Percentiles rank a stretch among this genome's conserved stretches.
These are phyloP conservation scores for Tokudaia tokunoshimensis DNA, from an alignment of 2,797 vertebrate species.

Conservation along the genomic window DNA sequence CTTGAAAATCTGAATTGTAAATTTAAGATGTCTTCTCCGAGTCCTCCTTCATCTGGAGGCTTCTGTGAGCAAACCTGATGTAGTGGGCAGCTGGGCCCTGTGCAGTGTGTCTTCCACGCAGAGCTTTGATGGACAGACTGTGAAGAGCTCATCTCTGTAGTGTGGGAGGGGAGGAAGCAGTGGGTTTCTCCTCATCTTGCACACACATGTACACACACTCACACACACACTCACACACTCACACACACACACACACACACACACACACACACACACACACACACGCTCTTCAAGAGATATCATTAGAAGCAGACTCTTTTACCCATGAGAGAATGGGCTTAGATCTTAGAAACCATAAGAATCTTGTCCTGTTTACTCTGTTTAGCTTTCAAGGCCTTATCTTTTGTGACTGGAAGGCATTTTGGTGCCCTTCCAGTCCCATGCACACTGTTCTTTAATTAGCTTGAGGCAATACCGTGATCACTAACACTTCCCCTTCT, in stretches of 20 bases:
- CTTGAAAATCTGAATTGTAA: background rate
- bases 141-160: background rate
- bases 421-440: constrained; percentile 67
- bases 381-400: constrained; percentile 62
- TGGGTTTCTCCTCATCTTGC: too few species aligned
- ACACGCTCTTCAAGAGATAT: constrained; percentile 57
- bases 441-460: constrained; percentile 69
- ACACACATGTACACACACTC: background rate
- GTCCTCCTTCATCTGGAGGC: background rate
- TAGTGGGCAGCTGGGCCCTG: too few species aligned
- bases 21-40: background rate
- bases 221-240: background rate
- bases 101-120: background rate
- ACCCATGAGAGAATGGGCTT: constrained; percentile 20
- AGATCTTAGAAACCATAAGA: constrained; percentile 55
- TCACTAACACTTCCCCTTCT: constrained; percentile 10
- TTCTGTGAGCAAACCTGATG: fast-evolving
- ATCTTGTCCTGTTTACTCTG: constrained; percentile 51
- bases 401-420: constrained; percentile 68
- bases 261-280: background rate
- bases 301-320: constrained; percentile 65
- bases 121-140: background rate
- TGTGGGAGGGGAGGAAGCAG: background rate
- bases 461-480: constrained; percentile 56
- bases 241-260: background rate